Percentiles rank a stretch among this genome's conserved stretches.
phyloP scores from a whole-genome alignment of 2,888 invertebrate genomes.

The Eristalinus aeneus region DNA sequence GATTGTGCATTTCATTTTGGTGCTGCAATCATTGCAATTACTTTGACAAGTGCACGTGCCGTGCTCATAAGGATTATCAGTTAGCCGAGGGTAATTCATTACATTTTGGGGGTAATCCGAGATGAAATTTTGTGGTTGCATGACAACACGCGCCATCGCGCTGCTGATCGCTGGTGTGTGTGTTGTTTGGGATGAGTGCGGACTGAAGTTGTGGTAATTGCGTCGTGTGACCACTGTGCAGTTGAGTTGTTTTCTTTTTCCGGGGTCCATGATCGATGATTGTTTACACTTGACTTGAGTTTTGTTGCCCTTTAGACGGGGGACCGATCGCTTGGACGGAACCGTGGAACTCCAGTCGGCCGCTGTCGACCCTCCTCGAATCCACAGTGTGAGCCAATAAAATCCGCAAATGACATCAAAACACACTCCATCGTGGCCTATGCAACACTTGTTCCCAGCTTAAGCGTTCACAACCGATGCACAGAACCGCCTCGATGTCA shows the following conservation, averaged over 20 bases:
- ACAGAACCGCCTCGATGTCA: constrained; percentile 43
- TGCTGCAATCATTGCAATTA: constrained; percentile 61
- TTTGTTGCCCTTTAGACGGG: too few relatives aligned
- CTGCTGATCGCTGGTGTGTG: neutral
- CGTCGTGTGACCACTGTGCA: neutral
- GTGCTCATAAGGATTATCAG: constrained; percentile 52
- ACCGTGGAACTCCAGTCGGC: too few relatives aligned
- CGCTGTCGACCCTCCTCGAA: neutral
- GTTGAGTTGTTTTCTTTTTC: neutral
- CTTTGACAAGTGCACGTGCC: constrained; percentile 65
- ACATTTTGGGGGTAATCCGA: constrained; percentile 42
- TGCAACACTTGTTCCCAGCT: constrained; percentile 11
- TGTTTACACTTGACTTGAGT: neutral
- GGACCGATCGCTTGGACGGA: too few relatives aligned
- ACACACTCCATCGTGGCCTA: neutral
- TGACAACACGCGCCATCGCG: constrained; percentile 44
- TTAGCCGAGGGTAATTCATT: constrained; percentile 30
- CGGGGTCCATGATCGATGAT: neutral
- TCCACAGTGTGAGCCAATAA: constrained; percentile 21
- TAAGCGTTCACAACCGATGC: constrained; percentile 17
- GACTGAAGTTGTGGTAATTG: neutral
- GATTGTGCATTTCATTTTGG: constrained; percentile 25
- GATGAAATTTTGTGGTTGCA: constrained; percentile 50
- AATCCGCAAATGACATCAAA: constrained; percentile 31
- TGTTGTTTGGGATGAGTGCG: neutral